Percentiles rank a stretch among this genome's conserved stretches.
phyloP scores from a whole-genome alignment of 2,888 invertebrate species.

The Lasiommata megera region DNA sequence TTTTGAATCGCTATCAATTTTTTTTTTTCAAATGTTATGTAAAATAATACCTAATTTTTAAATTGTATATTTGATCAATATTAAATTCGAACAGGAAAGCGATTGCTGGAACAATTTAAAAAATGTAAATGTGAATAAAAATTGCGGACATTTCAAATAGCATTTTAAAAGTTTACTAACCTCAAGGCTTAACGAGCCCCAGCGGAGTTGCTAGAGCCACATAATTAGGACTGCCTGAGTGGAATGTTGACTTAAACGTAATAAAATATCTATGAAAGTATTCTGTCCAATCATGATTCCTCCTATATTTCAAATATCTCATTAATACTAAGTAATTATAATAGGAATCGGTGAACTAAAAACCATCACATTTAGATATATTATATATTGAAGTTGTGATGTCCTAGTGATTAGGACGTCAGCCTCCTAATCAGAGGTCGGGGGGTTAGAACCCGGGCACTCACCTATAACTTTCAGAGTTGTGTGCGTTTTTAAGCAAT shows the following conservation, averaged over 20 bases:
- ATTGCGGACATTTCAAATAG: not conserved
- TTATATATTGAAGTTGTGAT: too few species aligned
- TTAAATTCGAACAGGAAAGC: not conserved
- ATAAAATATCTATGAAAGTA: not conserved
- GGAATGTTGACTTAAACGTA: constrained; percentile 2
- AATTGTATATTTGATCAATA: too few species aligned
- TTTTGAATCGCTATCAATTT: too few species aligned
- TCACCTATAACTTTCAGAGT: too few species aligned
- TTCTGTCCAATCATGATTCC: not conserved
- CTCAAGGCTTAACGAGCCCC: constrained; percentile 8
- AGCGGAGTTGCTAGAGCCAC: constrained; percentile 6
- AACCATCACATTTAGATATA: too few species aligned
- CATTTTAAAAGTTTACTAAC: constrained; percentile 11
- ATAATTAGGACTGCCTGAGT: constrained; percentile 6
- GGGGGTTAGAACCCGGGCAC: too few species aligned
- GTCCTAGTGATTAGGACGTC: too few species aligned
- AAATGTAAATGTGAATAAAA: not conserved
- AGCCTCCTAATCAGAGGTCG: too few species aligned
- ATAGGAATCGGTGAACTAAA: too few species aligned
- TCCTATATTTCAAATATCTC: not conserved
- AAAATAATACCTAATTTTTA: too few species aligned
- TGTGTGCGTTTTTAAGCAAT: too few species aligned
- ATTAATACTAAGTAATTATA: not conserved
- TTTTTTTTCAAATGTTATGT: too few species aligned
- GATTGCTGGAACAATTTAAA: not conserved